Conservation (phyloP, 2,888 invertebrate genomes). For the Pycnomerus fuliginosus region DNA sequence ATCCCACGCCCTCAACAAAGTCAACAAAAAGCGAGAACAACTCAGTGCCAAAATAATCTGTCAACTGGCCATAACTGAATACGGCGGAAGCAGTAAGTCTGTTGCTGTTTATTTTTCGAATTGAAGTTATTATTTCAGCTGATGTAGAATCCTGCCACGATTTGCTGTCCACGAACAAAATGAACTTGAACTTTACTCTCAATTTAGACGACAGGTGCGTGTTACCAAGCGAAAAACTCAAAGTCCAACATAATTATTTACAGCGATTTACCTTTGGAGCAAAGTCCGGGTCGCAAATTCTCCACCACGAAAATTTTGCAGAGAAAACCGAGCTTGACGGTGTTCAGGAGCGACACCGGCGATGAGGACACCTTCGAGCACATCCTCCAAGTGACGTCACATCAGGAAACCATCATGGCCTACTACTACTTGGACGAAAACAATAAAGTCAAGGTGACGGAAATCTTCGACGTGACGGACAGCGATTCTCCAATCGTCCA, state of each 20-base stretch:
- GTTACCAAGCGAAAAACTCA: constrained; percentile 4
- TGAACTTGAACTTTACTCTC: constrained; percentile 63
- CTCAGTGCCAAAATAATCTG: constrained; percentile 60
- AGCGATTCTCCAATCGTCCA: constrained; percentile 67
- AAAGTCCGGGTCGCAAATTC: constrained; percentile 44
- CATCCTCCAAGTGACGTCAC: constrained; percentile 73
- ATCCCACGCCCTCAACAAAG: constrained; percentile 54
- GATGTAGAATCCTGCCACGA: constrained; percentile 48
- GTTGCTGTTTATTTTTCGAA: constrained; percentile 5
- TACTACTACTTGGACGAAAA: constrained; percentile 89
- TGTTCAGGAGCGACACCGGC: constrained; percentile 46
- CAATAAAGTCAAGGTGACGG: constrained; percentile 79
- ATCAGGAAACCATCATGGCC: constrained; percentile 86
- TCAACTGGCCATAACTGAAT: constrained; percentile 67
- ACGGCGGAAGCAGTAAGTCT: constrained; percentile 50
- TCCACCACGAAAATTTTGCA: constrained; percentile 47
- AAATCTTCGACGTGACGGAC: constrained; percentile 86
- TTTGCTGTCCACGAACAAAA: constrained; percentile 53
- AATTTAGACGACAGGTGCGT: constrained; percentile 59
- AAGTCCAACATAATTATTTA: constrained; percentile 30
- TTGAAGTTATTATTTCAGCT: constrained; percentile 34
- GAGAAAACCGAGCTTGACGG: constrained; percentile 47
- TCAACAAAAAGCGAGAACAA: constrained; percentile 53
- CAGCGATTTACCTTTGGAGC: constrained; percentile 45
- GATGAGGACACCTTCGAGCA: constrained; percentile 68